These are phyloP conservation scores for Erythrocebus patas DNA, from an alignment of 2,113 vertebrate genomes.

Conservation along the genomic window DNA sequence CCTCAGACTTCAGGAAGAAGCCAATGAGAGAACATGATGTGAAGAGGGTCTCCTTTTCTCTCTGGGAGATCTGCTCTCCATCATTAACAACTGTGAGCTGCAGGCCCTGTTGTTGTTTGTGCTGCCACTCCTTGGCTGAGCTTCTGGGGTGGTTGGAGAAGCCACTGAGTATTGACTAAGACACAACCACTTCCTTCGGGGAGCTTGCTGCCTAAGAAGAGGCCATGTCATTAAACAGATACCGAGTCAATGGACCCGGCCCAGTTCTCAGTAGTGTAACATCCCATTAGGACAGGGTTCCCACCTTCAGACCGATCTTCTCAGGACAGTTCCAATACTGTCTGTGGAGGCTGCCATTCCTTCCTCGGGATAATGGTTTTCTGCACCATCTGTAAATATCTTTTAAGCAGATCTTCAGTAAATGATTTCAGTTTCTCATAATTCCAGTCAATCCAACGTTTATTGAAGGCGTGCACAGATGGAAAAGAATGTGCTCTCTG, in stretches of 20 bases:
- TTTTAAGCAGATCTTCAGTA: not conserved
- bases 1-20: not conserved
- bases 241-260: not conserved
- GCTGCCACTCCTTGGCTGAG: not conserved
- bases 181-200: not conserved
- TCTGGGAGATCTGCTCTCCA: not conserved
- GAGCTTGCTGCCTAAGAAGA: not conserved
- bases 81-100: not conserved
- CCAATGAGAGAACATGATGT: not conserved
- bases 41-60: not conserved
- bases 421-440: not conserved
- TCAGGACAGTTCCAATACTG: not conserved
- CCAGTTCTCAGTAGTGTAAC: not conserved
- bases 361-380: not conserved
- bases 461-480: not conserved
- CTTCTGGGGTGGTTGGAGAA: not conserved
- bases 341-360: not conserved
- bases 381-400: not conserved
- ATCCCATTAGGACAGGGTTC: not conserved
- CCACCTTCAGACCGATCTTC: not conserved
- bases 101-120: accelerated
- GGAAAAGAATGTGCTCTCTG: not conserved
- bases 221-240: not conserved
- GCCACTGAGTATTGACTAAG: not conserved
- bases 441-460: not conserved